Base-by-base conservation (phyloP, 2,888 invertebrate genomes). In the Tiliacea citrago region DNA sequence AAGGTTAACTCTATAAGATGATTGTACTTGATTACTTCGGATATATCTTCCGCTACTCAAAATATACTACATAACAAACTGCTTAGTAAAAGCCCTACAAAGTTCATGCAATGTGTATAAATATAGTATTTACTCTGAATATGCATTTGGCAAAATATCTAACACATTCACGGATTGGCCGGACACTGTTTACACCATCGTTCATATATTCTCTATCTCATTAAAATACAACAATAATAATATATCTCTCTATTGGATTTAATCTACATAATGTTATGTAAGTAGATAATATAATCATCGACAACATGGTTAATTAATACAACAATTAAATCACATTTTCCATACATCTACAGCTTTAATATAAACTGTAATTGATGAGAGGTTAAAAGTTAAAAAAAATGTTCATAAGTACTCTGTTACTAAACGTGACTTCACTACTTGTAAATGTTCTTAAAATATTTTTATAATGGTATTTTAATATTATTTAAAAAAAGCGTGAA, bases 371-470 rank as follows among this genome's bases (percentile, higher is more conserved):
- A 90, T 90, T 88, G 92, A 91, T 91, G 93, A 92, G 89, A 90
- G 82, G 81, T 89, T 90, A 90, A 88, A 88, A 88, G 81, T 90
- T 89, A 88, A 90, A 91, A 73, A 90, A 91, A 89, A 89, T 88
- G 89, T 89, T 91, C 90, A 92, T 95, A 95, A 95, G 95, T 95
- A 95, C 94, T 94, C 92, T 90, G 93, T 93, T 92, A 91, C 92
- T 92, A 92, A 91, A 88, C 89, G 73, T 92, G 93, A 93, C 92
- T 92, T 86, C 84, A 88, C 93, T 94, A 95, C 92, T 92, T 94
- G 95, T 95, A 96, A 95, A 95, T 91, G 88, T 94, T 96, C 94
- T 95, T 96, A 96, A 95, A 96, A 96, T 95, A 96, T 95, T 93
- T 91, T 91, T 91, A 90, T 90, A 90, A 89, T 90, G 90, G 90